These are phyloP conservation scores for Zophobas morio DNA, from an alignment of 1,140 invertebrate species.

Conservation along the genomic window DNA sequence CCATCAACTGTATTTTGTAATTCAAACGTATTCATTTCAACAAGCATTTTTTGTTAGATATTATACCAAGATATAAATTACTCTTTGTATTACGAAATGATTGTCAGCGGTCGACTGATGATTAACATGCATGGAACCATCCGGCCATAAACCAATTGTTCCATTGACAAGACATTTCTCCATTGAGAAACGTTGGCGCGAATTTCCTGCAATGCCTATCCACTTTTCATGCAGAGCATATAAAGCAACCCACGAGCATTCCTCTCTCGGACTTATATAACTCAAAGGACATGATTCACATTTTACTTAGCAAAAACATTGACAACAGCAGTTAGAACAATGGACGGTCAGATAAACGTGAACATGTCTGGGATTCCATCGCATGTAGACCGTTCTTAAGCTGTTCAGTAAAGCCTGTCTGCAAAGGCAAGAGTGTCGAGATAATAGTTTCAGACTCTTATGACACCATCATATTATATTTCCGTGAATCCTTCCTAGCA, in stretches of 20 bases:
- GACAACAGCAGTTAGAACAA: conserved; percentile 39
- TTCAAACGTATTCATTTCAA: too few species aligned
- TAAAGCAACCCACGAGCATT: conserved; percentile 38
- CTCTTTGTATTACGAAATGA: conserved; percentile 21
- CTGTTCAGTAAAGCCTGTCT: conserved; percentile 30
- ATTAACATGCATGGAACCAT: conserved; percentile 26
- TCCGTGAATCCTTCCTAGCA: conserved; percentile 38
- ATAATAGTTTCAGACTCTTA: conserved; percentile 32
- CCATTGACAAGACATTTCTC: conserved; percentile 36
- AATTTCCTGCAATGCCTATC: conserved; percentile 37
- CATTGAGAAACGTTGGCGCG: conserved; percentile 36
- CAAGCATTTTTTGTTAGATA: too few species aligned
- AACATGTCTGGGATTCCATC: conserved; percentile 39
- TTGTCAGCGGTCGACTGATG: conserved; percentile 15
- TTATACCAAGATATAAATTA: not conserved
- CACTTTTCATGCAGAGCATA: conserved; percentile 34
- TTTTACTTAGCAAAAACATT: conserved; percentile 42
- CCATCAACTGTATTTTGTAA: too few species aligned
- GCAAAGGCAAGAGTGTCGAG: conserved; percentile 31
- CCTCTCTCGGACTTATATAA: conserved; percentile 34
- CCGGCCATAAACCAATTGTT: conserved; percentile 37
- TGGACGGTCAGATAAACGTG: conserved; percentile 40
- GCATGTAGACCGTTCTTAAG: conserved; percentile 24
- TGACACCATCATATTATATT: conserved; percentile 28
- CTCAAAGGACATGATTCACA: conserved; percentile 41